Base-by-base conservation (phyloP, 2,888 invertebrate genomes). In the Petrophora chlorosata region DNA sequence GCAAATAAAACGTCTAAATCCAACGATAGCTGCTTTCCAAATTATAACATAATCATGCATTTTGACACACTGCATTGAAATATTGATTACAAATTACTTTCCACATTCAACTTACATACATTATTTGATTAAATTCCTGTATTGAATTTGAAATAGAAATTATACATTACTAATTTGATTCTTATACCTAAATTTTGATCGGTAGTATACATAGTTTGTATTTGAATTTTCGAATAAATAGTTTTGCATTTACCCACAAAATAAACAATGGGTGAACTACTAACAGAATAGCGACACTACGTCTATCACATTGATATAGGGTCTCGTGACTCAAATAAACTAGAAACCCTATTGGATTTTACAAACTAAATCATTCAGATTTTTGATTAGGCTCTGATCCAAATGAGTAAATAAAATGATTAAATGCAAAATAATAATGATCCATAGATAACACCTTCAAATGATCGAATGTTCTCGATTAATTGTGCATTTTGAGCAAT, bases 361-460 rank as follows among this genome's bases (percentile, higher is more conserved):
- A 76, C 59, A 56, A 62, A 63, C 68, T 70, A 46, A 70, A 68
- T 61, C 67, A 63, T 70, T 67, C 62, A 72, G 68, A 72, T 64
- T 75, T 51, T 71, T 73, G 62, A 73, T 78, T 74, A 79, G 80
- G 79, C 77, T 82, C 79, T 76, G 79, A 79, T 78, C 65, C 61
- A 70, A 72, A 72, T 70, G 56, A 68, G 70, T 77, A 77, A 74
- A 76, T 65, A 41, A 66, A 70, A 66, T 62, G 73, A 78, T 69
- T 83, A 82, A 85, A 85, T 85, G 85, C 83, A 83, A 82, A 76
- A 62, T 62, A 76, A 76, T 22, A 63, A 65, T 55, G 58, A 67
- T 61, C 30, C 3, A 4, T 8, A 5, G 8, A 49, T 52, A 50
- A 54, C 60, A 61, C 65, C 64, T 73, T 67, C 73, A 73, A 77